phyloP scores from a whole-genome alignment of 2,113 vertebrate genomes.

The Abramis brama region DNA sequence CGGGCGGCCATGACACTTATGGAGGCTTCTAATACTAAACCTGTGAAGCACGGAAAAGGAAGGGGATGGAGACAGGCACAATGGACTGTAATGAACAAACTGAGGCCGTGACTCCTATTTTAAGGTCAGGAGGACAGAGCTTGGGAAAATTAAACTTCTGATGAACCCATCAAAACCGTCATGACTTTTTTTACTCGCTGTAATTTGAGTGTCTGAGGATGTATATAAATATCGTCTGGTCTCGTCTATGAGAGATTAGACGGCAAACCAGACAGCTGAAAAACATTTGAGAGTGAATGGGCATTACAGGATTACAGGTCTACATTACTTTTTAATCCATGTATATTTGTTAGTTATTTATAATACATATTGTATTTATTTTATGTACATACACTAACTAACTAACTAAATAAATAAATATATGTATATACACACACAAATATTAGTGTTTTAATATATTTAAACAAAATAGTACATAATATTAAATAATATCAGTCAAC shows the following conservation, averaged over 20 bases:
- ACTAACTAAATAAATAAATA: too few species aligned
- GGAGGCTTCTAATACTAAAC: neutral
- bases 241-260: neutral
- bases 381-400: too few species aligned
- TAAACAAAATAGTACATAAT: neutral
- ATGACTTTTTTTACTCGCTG: neutral
- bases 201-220: conserved; percentile 12
- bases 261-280: neutral
- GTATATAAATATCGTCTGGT: neutral
- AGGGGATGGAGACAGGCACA: neutral
- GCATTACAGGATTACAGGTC: too few species aligned
- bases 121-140: neutral
- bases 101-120: conserved; percentile 16
- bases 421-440: too few species aligned
- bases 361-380: too few species aligned
- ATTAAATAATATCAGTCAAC: neutral
- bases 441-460: neutral
- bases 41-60: neutral
- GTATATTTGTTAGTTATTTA: too few species aligned
- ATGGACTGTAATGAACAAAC: neutral
- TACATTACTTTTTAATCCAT: too few species aligned
- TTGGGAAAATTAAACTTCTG: conserved; percentile 4
- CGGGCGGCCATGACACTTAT: neutral
- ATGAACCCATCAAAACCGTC: neutral
- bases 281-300: neutral